A percentile compares a stretch with the other conserved stretches of the same genome.
Evolutionary conservation across 2,888 invertebrate genomes (phyloP).

Genomic region (Xanthia togata): DNA sequence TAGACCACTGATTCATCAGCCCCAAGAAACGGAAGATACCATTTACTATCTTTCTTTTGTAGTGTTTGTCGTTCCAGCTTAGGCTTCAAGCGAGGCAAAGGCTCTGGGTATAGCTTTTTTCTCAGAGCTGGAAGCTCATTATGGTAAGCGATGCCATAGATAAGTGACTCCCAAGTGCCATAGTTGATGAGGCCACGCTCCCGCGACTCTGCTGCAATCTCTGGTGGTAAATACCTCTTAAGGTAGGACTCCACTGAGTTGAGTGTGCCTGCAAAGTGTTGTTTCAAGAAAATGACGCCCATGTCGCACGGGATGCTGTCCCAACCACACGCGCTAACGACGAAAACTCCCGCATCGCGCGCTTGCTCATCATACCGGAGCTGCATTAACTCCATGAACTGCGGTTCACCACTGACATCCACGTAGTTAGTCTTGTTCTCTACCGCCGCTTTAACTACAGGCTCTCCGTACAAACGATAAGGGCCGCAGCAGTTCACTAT

Average conservation of each 20-base stretch:
- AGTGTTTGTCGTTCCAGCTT: constrained; percentile 89
- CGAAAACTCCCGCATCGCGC: constrained; percentile 94
- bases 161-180: constrained; percentile 97
- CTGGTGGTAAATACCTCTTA: constrained; percentile 65
- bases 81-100: constrained; percentile 91
- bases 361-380: constrained; percentile 94
- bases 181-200: constrained; percentile 91
- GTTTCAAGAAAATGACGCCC: constrained; percentile 94
- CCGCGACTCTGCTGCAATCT: constrained; percentile 70
- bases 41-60: constrained; percentile 87
- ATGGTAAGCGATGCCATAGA: constrained; percentile 93
- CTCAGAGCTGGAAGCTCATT: constrained; percentile 92
- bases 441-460: constrained; percentile 96
- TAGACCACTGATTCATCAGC: constrained; percentile 95
- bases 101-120: constrained; percentile 91
- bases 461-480: constrained; percentile 96
- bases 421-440: constrained; percentile 95
- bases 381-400: constrained; percentile 96
- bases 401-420: constrained; percentile 98
- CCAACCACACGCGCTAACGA: constrained; percentile 97
- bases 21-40: constrained; percentile 95
- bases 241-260: constrained; percentile 95
- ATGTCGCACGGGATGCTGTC: constrained; percentile 98
- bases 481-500: constrained; percentile 98
- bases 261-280: constrained; percentile 93